Conservation (phyloP, 2,888 invertebrate species). For the Andrena chrysosceles region DNA sequence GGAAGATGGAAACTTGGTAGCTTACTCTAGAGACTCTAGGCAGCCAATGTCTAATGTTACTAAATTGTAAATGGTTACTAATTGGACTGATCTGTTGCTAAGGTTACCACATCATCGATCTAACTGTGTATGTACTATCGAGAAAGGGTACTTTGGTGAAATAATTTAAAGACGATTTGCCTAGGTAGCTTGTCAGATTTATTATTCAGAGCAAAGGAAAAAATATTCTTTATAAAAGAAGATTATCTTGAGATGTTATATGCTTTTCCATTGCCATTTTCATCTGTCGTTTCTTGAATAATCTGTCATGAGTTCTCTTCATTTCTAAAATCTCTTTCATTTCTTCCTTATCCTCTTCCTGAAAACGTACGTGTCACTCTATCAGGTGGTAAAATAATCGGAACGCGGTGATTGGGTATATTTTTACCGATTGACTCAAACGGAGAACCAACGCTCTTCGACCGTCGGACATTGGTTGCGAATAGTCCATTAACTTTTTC, state of each 20-base stretch:
- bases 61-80: neutral
- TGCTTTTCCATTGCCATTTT: conserved; percentile 67
- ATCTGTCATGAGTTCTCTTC: conserved; percentile 93
- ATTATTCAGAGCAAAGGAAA: neutral
- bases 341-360: conserved; percentile 97
- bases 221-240: conserved; percentile 12
- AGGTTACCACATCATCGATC: conserved; percentile 5
- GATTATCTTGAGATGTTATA: conserved; percentile 28
- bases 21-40: no score
- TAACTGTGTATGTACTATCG: no score
- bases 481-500: conserved; percentile 95
- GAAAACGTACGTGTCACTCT: conserved; percentile 65
- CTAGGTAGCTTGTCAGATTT: neutral
- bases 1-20: no score
- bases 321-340: conserved; percentile 97
- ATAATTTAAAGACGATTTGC: neutral
- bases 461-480: conserved; percentile 97
- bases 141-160: neutral
- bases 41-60: neutral
- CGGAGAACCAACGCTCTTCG: conserved; percentile 94
- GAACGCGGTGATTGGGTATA: neutral
- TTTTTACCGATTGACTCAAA: conserved; percentile 93
- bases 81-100: conserved; percentile 19
- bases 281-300: conserved; percentile 89
- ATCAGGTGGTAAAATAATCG: neutral